Evolutionary conservation across 2,113 vertebrate species (phyloP), one percentile per base, ranked within the genome.

Genomic region (Macheiramphus alcinus): DNA sequence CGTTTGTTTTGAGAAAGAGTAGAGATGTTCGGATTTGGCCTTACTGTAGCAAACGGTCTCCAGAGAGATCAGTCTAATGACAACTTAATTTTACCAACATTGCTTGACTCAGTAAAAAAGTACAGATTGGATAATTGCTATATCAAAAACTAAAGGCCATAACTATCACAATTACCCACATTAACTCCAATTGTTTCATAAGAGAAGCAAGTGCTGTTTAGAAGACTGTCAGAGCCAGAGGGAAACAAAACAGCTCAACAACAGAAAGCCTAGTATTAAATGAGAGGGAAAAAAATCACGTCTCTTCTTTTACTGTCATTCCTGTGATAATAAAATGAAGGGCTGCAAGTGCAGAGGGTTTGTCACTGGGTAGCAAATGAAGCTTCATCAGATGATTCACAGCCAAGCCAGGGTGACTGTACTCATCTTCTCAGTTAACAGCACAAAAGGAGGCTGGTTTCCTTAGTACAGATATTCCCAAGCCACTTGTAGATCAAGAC

Each of bases 131-230:
- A 80, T 96, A 98, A 98, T 80, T 97, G 92, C 91, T 85, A 31
- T 86, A 95, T 85, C 43, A 93, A 86, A 96, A 93, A 86, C 74
- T 55, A 96, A 96, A 95, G 83, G 63, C 91, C 93, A 29, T 86
- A 97, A 97, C 92, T 91, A 95, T 55, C 82, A 93, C 96, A 96
- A 96, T 97, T 96, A 94, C 58, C 86, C 90, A 95, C 79, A 97
- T 94, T 95, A 97, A 95, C 93, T 96, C 84, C 90, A 94, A 56
- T 42, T 96, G 88, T 93, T 97, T 94, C 43, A 10, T 91, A 86
- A 88, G 86, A 94, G 88, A 97, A 97, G 95, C 88, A 96, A 94
- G 89, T 94, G 91, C 74, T 97, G 76, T 97, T 97, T 96, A 95
- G 94, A 94, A 97, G 89, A 83, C 73, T 93, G 76, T 56, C 91